Conservation (phyloP, 64 coral and sea anemone genomes). For the Stylophora pistillata region DNA sequence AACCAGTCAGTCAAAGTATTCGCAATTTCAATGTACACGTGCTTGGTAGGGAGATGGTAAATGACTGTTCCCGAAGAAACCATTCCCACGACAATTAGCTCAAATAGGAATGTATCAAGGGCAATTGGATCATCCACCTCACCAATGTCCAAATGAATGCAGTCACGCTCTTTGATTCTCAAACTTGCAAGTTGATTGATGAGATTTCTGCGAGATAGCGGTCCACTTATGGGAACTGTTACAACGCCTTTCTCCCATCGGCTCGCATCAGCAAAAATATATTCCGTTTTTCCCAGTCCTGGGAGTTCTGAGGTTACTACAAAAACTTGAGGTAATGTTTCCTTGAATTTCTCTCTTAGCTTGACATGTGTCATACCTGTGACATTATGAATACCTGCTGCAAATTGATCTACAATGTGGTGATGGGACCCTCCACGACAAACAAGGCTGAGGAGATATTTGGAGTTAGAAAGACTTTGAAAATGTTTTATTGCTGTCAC, state of each 20-base stretch:
- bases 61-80: conserved; percentile 56
- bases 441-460: conserved; percentile 75
- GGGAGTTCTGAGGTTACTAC: conserved; percentile 84
- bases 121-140: conserved; percentile 65
- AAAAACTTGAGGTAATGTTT: conserved; percentile 60
- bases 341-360: conserved; percentile 44
- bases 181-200: conserved; percentile 46
- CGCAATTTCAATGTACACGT: conserved; percentile 73
- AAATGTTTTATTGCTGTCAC: conserved; percentile 63
- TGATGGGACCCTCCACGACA: conserved; percentile 89
- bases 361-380: conserved; percentile 76
- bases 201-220: conserved; percentile 59
- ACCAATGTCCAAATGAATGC: conserved; percentile 85
- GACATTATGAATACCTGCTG: conserved; percentile 58
- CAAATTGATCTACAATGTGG: conserved; percentile 89
- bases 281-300: conserved; percentile 90
- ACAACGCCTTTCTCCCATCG: conserved; percentile 32
- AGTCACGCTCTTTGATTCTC: conserved; percentile 44
- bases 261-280: conserved; percentile 57
- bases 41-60: conserved; percentile 54
- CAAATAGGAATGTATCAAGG: conserved; percentile 68
- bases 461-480: neutral
- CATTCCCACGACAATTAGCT: conserved; percentile 58
- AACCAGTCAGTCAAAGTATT: conserved; percentile 59
- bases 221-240: conserved; percentile 88